Evolutionary conservation across 2,888 invertebrate genomes (phyloP).

Genomic region (Platynereis dumerilii): DNA sequence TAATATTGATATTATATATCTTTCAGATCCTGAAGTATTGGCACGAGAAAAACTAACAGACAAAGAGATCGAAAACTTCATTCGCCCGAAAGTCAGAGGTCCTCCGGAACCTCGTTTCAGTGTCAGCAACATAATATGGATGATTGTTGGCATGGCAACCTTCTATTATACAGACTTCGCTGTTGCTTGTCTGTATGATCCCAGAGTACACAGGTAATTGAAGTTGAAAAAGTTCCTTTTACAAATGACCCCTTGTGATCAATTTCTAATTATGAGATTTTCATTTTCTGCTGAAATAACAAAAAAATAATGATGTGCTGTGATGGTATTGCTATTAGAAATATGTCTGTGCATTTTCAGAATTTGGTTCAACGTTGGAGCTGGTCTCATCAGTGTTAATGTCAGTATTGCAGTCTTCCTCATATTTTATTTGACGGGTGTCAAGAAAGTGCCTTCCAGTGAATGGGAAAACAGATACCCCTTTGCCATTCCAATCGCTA

Average conservation of each 20-base stretch:
- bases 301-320: too few relatives aligned
- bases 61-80: too few relatives aligned
- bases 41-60: too few relatives aligned
- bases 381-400: constrained; percentile 46
- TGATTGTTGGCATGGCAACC: constrained; percentile 51
- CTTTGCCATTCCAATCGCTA: constrained; percentile 59
- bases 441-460: constrained; percentile 55
- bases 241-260: not conserved
- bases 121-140: constrained; percentile 57
- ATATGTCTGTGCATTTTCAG: constrained; percentile 48
- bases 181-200: constrained; percentile 49
- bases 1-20: too few relatives aligned
- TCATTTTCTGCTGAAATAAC: too few relatives aligned
- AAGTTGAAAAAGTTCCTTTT: not conserved
- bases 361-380: constrained; percentile 56
- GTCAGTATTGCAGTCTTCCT: constrained; percentile 54
- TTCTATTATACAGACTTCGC: constrained; percentile 59
- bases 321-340: too few relatives aligned
- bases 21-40: too few relatives aligned
- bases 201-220: constrained; percentile 51
- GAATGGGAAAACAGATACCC: constrained; percentile 60
- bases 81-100: too few relatives aligned
- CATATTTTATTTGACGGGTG: constrained; percentile 53
- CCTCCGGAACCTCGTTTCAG: constrained; percentile 45
- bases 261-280: not conserved